Conservation (phyloP, 2,797 vertebrate species). For the Loris lydekkerianus region DNA sequence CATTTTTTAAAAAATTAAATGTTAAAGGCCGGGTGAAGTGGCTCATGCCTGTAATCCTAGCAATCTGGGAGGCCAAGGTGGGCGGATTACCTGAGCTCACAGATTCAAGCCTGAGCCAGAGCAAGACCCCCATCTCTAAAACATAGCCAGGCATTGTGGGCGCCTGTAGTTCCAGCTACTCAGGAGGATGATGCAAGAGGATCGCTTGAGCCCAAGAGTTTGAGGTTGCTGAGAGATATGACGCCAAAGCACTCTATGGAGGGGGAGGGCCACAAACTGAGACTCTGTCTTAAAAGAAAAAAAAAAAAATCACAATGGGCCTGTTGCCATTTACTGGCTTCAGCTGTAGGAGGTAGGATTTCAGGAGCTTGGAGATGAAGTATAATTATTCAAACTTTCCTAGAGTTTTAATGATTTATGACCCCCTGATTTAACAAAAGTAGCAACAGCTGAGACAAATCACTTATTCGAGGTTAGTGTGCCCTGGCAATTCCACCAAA, state of each 20-base stretch:
- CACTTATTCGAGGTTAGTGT: not conserved
- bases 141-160: too few species aligned
- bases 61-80: too few species aligned
- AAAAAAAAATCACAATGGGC: not conserved
- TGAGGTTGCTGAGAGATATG: too few species aligned
- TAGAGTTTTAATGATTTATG: not conserved
- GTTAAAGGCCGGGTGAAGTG: not conserved
- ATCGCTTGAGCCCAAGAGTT: too few species aligned
- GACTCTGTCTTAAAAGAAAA: not conserved
- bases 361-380: not conserved
- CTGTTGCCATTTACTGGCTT: not conserved
- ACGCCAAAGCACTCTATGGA: too few species aligned
- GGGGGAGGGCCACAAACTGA: too few species aligned
- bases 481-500: not conserved
- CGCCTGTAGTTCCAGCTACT: too few species aligned
- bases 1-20: not conserved
- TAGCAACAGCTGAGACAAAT: conserved; percentile 9
- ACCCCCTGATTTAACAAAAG: conserved; percentile 24
- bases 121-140: too few species aligned
- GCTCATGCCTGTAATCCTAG: too few species aligned
- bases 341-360: not conserved
- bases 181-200: too few species aligned
- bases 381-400: not conserved
- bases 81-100: too few species aligned
- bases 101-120: too few species aligned